A percentile compares a stretch with the other conserved stretches of the same genome.
Evolutionary conservation across 2,888 invertebrate species (phyloP).

Genomic region (Noctua comes): DNA sequence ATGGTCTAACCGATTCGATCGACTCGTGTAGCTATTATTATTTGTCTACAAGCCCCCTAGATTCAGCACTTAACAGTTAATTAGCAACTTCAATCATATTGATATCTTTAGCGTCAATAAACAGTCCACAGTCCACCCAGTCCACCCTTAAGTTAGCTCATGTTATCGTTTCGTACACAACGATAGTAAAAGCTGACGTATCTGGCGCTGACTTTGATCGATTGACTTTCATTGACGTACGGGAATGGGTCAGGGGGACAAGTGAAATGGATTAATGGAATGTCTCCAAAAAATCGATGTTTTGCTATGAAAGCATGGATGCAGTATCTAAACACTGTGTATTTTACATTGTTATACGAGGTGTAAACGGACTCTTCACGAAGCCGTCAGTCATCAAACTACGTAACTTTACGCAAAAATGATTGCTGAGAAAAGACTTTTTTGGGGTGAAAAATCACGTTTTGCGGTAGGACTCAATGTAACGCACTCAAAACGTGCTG

Average conservation of each 20-base stretch:
- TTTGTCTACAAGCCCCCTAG: no score
- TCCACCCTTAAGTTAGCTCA: slow-evolving; percentile 6
- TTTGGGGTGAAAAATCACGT: background rate
- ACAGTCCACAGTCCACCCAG: background rate
- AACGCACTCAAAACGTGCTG: background rate
- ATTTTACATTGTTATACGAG: background rate
- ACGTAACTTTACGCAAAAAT: background rate
- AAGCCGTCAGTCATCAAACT: background rate
- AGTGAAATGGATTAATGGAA: slow-evolving; percentile 28
- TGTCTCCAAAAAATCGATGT: background rate
- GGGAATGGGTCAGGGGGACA: slow-evolving; percentile 30
- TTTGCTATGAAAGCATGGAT: background rate
- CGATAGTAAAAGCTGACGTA: slow-evolving; percentile 24
- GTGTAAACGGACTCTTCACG: background rate
- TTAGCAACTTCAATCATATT: background rate
- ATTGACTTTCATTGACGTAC: slow-evolving; percentile 34
- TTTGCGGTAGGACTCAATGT: background rate
- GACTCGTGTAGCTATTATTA: no score
- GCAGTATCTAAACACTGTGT: background rate
- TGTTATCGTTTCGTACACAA: slow-evolving; percentile 19
- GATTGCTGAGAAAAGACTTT: background rate
- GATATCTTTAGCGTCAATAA: background rate
- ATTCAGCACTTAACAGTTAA: no score
- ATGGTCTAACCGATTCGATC: no score
- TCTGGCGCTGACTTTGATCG: slow-evolving; percentile 36